phyloP scores from a whole-genome alignment of 1,140 invertebrate species.

The Stegodyphus dumicola region DNA sequence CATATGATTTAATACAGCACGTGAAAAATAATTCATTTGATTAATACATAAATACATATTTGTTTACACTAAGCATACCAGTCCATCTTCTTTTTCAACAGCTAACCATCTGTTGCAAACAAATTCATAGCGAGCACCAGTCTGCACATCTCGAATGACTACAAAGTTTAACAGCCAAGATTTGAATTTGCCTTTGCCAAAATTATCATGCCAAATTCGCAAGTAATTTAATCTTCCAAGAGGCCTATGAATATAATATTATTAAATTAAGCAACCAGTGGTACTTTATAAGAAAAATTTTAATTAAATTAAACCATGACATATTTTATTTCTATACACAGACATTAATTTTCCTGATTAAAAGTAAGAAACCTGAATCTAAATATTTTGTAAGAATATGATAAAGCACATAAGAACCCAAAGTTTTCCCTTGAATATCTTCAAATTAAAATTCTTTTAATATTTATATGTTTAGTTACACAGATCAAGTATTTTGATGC shows the following conservation, averaged over 20 bases:
- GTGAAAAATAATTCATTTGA: neutral
- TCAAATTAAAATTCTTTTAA: too few species aligned
- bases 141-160: slow-evolving; percentile 66
- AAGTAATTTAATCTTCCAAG: slow-evolving; percentile 64
- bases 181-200: slow-evolving; percentile 65
- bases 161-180: slow-evolving; percentile 67
- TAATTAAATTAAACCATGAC: too few species aligned
- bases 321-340: too few species aligned
- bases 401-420: too few species aligned
- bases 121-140: slow-evolving; percentile 67
- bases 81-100: slow-evolving; percentile 67
- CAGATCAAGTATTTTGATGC: too few species aligned
- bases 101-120: slow-evolving; percentile 67
- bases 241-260: slow-evolving; percentile 34
- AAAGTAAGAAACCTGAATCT: too few species aligned
- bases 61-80: slow-evolving; percentile 58
- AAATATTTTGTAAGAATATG: too few species aligned
- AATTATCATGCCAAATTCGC: slow-evolving; percentile 68
- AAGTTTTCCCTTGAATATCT: too few species aligned
- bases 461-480: too few species aligned
- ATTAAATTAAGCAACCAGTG: too few species aligned
- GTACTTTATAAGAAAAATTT: too few species aligned
- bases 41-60: neutral
- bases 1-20: neutral
- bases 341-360: too few species aligned